Evolutionary conservation across 2,888 invertebrate genomes (phyloP), one percentile per base, ranked within the genome.

Genomic region (Drosophila formosana): DNA sequence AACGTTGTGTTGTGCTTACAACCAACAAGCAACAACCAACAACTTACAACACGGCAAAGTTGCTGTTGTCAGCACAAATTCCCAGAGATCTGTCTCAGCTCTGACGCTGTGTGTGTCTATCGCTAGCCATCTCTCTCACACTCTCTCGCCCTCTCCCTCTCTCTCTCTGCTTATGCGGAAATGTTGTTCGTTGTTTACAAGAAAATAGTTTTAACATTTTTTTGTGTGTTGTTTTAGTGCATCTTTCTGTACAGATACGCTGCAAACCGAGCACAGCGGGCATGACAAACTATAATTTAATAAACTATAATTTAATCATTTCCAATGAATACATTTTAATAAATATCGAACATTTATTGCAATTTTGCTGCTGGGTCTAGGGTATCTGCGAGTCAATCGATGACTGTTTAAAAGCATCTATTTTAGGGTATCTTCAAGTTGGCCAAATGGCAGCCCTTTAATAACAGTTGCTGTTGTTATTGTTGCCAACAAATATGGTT

Each of bases 161-260:
- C 26, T 61, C 4, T 45, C 18, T 26, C 52, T 34, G 56, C 53
- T 63, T 50, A 69, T 77, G 77, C 77, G 78, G 78, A 78, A 78
- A 78, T 78, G 77, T 76, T 76, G 45, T 66, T 63, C 62, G 65
- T 66, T 73, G 80, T 80, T 78, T 77, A 78, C 78, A 78, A 62
- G 73, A 61, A 78, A 78, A 72, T 72, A 75, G 78, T 78, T 79
- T 79, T 79, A 78, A 72, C 72, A 61, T 66, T 72, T 66, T 66
- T 55, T 75, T 45, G 32, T 37, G 23, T 53, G 41, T 46, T 23
- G 9, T 53, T 4, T 43, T 47, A 58, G 28, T 69, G 62, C 52
- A 57, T 71, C 53, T 70, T 13, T 53, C 43, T 62, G 39, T 49
- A 26, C 32, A 11, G 4, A 61, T 26, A 52, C 41, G 32, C 51